A percentile compares a stretch with the other conserved stretches of the same genome.
Evolutionary conservation across 2,797 vertebrate species (phyloP).

Genomic region (Ispidina picta): DNA sequence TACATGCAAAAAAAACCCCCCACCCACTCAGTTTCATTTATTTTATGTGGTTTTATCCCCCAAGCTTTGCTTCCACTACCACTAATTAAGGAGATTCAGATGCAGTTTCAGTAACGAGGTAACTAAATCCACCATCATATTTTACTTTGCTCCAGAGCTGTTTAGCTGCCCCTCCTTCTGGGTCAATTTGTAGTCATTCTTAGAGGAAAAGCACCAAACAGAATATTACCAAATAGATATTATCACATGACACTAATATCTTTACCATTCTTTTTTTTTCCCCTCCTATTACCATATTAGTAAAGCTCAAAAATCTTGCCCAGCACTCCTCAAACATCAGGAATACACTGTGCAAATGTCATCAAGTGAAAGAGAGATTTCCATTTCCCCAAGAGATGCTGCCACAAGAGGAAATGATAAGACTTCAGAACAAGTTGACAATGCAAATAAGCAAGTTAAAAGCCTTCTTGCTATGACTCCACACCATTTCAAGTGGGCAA

Average conservation of each 20-base stretch:
- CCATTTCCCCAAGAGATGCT: slow-evolving; percentile 35
- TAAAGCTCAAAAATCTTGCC: accelerated
- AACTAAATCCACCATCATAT: neutral
- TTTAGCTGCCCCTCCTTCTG: neutral
- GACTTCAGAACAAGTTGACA: slow-evolving; percentile 35
- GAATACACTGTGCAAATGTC: neutral
- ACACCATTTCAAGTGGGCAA: slow-evolving; percentile 41
- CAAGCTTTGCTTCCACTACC: neutral
- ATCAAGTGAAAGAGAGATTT: slow-evolving; percentile 5
- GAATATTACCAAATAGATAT: neutral
- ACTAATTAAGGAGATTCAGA: neutral
- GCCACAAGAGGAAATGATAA: slow-evolving; percentile 40
- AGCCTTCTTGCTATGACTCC: slow-evolving; percentile 53
- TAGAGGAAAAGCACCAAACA: neutral
- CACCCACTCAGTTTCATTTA: neutral
- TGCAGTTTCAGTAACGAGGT: neutral
- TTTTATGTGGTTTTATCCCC: neutral
- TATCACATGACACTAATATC: neutral
- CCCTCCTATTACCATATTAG: neutral
- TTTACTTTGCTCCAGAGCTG: neutral
- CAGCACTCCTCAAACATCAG: slow-evolving; percentile 1
- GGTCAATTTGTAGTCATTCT: neutral
- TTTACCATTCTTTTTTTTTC: neutral
- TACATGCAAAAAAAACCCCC: neutral
- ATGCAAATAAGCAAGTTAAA: slow-evolving; percentile 57